These are phyloP conservation scores for Gymnorhina tibicen DNA, from an alignment of 2,113 vertebrate genomes.

Conservation along the genomic window DNA sequence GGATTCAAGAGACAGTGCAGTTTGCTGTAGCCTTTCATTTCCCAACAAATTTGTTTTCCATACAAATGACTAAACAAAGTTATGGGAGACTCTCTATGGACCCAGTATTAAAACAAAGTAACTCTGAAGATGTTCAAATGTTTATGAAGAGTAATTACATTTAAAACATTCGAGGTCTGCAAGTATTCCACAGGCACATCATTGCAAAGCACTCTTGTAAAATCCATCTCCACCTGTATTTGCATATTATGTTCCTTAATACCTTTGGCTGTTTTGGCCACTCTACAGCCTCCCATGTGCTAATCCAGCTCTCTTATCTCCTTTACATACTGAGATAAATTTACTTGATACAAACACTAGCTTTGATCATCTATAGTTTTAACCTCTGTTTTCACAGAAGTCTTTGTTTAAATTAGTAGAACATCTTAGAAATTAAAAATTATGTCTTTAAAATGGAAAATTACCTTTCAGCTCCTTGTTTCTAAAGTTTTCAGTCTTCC, in stretches of 20 bases:
- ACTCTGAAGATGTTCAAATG: neutral
- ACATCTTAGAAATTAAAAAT: neutral
- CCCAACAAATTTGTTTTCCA: neutral
- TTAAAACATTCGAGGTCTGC: neutral
- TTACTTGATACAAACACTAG: neutral
- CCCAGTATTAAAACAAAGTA: neutral
- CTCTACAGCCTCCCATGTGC: neutral
- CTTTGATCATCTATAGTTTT: neutral
- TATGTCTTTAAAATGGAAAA: neutral
- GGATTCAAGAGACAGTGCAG: neutral
- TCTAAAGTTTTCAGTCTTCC: neutral
- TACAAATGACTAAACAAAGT: neutral
- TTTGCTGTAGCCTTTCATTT: neutral
- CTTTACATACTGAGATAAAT: neutral
- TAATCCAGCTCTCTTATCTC: neutral
- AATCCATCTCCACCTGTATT: neutral
- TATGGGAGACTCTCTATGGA: neutral
- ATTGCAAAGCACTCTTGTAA: neutral
- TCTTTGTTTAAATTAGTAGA: neutral
- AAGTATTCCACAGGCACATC: neutral
- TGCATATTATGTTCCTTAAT: neutral
- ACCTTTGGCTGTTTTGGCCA: neutral
- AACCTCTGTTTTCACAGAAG: neutral
- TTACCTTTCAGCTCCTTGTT: neutral
- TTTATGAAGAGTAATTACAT: neutral